These are phyloP conservation scores for Chiloscyllium plagiosum DNA, from an alignment of 2,113 vertebrate genomes.

Conservation along the genomic window DNA sequence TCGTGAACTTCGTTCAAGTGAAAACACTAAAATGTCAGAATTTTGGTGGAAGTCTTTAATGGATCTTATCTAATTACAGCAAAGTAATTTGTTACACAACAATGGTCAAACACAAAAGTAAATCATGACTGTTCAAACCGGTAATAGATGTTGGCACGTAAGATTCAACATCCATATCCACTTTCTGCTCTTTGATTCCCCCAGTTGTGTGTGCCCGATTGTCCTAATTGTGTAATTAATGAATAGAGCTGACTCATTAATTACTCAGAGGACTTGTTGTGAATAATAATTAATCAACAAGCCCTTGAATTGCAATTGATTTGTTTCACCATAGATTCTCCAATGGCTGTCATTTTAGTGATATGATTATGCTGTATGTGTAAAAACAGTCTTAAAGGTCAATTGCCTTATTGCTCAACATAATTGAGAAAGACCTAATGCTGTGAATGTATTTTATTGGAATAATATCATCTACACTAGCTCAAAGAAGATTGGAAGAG, in stretches of 20 bases:
- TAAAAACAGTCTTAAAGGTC: not conserved
- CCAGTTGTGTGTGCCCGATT: not conserved
- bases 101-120: not conserved
- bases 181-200: not conserved
- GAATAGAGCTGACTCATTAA: not conserved
- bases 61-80: not conserved
- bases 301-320: not conserved
- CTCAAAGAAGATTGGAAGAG: not conserved
- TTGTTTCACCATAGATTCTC: not conserved
- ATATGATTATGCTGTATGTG: not conserved
- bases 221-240: not conserved
- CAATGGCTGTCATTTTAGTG: not conserved
- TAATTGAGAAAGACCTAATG: not conserved
- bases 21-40: not conserved
- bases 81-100: not conserved
- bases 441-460: not conserved
- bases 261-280: not conserved
- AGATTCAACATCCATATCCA: not conserved
- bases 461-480: not conserved
- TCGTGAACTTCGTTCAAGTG: not conserved
- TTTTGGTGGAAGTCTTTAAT: not conserved
- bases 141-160: not conserved
- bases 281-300: not conserved
- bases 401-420: not conserved
- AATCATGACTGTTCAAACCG: not conserved